These are phyloP conservation scores for Eugnorisma glareosa DNA, from an alignment of 2,888 invertebrate genomes.

Conservation along the genomic window DNA sequence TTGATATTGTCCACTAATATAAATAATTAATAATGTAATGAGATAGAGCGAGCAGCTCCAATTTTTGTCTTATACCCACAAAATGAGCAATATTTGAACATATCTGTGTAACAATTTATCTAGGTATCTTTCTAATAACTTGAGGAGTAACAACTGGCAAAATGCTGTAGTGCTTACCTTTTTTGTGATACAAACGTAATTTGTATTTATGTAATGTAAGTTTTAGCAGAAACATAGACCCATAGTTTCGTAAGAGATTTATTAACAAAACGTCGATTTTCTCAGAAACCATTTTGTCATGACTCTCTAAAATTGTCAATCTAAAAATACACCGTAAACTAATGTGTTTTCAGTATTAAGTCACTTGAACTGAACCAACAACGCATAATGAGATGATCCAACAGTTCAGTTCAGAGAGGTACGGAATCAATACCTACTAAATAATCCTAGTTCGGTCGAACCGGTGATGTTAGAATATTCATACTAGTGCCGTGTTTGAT, in stretches of 20 bases:
- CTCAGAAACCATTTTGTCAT: not conserved
- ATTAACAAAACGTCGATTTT: not conserved
- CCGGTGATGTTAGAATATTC: conserved; percentile 53
- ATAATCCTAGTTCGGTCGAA: conserved; percentile 36
- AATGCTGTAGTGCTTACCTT: too few species aligned
- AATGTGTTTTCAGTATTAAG: conserved; percentile 27
- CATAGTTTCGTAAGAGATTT: not conserved
- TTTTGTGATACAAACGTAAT: not conserved
- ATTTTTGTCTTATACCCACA: too few species aligned
- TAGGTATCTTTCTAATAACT: not conserved
- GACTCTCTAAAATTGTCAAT: not conserved
- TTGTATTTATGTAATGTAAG: not conserved
- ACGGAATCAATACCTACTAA: conserved; percentile 49
- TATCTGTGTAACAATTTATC: too few species aligned
- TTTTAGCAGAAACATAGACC: not conserved
- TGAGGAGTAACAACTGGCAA: not conserved
- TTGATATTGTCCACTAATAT: too few species aligned
- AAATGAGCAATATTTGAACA: too few species aligned
- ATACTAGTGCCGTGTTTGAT: conserved; percentile 39
- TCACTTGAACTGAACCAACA: conserved; percentile 33
- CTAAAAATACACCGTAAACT: conserved; percentile 7
- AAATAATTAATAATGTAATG: too few species aligned
- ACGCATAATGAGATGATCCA: conserved; percentile 40
- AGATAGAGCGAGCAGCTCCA: too few species aligned
- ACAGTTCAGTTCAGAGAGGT: conserved; percentile 32